Percentiles rank a stretch among this genome's conserved stretches.
Conservation (phyloP, 1,140 invertebrate genomes). For the Fopius arisanus region DNA sequence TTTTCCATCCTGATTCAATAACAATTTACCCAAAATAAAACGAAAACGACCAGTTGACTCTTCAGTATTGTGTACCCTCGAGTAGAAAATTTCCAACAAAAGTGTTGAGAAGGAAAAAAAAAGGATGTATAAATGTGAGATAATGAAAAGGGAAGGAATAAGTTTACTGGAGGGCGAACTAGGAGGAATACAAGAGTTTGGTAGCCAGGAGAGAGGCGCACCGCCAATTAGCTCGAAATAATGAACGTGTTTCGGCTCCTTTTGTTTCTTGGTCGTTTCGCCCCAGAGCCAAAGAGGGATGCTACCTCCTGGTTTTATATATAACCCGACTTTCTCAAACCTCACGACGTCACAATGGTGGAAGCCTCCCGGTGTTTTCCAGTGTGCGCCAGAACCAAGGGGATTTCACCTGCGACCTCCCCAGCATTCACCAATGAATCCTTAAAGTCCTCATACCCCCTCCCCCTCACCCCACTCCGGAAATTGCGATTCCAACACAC, state of each 20-base stretch:
- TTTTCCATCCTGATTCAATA: neutral
- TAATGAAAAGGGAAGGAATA: slow-evolving; percentile 4
- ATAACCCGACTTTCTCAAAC: neutral
- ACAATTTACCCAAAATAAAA: neutral
- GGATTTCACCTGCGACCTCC: slow-evolving; percentile 30
- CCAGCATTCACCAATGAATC: slow-evolving; percentile 7
- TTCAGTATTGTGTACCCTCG: neutral
- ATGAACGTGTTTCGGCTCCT: slow-evolving; percentile 64
- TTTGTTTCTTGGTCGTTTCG: slow-evolving; percentile 62
- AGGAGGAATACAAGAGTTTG: slow-evolving; percentile 3
- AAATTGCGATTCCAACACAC: slow-evolving; percentile 16
- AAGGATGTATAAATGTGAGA: neutral
- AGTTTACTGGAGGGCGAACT: slow-evolving; percentile 8
- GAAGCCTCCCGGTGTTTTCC: slow-evolving; percentile 36
- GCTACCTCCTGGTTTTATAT: neutral
- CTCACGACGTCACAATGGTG: slow-evolving; percentile 17
- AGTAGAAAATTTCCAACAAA: neutral
- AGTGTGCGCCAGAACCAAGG: slow-evolving; percentile 9
- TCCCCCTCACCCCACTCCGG: neutral
- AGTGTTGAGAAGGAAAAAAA: neutral
- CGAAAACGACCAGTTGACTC: neutral
- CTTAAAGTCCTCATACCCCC: slow-evolving; percentile 1
- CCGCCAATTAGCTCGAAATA: slow-evolving; percentile 67
- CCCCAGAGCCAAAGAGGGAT: slow-evolving; percentile 48
- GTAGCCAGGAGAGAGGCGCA: slow-evolving; percentile 46